Percentiles rank a stretch among this genome's conserved stretches.
phyloP scores from a whole-genome alignment of 2,113 vertebrate genomes.

The Vidua macroura region DNA sequence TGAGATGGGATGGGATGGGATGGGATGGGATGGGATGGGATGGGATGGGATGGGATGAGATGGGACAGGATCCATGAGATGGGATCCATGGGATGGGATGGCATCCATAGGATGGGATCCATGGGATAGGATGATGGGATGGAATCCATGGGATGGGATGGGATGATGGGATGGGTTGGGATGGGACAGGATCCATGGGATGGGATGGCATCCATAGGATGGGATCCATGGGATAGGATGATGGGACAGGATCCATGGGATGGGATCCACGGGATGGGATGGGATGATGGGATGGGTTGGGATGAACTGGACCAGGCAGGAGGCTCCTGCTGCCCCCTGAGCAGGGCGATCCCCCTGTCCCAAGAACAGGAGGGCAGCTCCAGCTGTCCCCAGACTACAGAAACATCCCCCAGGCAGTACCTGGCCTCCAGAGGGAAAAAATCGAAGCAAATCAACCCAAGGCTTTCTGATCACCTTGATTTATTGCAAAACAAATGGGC shows the following conservation, averaged over 20 bases:
- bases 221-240: neutral
- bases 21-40: neutral
- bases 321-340: neutral
- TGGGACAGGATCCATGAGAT: too few relatives aligned
- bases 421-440: neutral
- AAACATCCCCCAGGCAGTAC: neutral
- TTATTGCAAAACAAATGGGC: neutral
- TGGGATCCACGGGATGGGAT: neutral
- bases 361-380: accelerated
- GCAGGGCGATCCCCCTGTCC: accelerated
- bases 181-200: neutral
- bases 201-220: too few relatives aligned
- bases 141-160: neutral
- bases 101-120: too few relatives aligned
- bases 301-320: neutral
- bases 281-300: neutral
- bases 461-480: neutral
- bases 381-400: neutral
- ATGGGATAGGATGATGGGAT: neutral
- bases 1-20: neutral
- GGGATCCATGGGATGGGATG: too few relatives aligned
- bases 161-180: too few relatives aligned
- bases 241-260: too few relatives aligned
- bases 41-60: too few relatives aligned
- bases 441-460: accelerated